Evolutionary conservation across 2,113 vertebrate species (phyloP).

Genomic region (Marcusenius ussheri): DNA sequence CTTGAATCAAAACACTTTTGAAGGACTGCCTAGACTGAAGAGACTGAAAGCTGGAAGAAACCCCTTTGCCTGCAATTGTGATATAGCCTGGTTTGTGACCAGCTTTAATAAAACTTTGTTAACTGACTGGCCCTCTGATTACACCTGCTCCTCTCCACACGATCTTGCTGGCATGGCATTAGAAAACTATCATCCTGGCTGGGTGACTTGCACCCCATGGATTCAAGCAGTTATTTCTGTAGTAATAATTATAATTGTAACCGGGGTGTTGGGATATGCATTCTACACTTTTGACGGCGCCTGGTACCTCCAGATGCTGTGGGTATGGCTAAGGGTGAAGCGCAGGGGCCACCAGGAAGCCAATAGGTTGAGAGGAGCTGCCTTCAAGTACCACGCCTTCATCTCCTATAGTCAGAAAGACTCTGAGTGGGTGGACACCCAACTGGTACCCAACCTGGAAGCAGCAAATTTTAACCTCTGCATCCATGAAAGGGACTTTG

Average conservation of each 20-base stretch:
- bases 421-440: slow-evolving; percentile 42
- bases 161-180: slow-evolving; percentile 3
- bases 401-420: slow-evolving; percentile 59
- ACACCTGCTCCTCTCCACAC: slow-evolving; percentile 40
- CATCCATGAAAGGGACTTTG: slow-evolving; percentile 56
- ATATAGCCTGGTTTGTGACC: slow-evolving; percentile 50
- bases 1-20: slow-evolving; percentile 32
- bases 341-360: slow-evolving; percentile 35
- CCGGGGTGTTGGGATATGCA: slow-evolving; percentile 20
- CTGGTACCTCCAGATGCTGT: slow-evolving; percentile 55
- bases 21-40: slow-evolving; percentile 32
- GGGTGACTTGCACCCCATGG: slow-evolving; percentile 22
- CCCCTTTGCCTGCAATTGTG: slow-evolving; percentile 50
- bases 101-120: slow-evolving; percentile 46
- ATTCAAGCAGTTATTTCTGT: slow-evolving; percentile 40
- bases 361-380: slow-evolving; percentile 28
- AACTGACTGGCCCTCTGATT: slow-evolving; percentile 48
- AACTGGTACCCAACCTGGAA: slow-evolving; percentile 47
- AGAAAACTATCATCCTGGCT: slow-evolving; percentile 13
- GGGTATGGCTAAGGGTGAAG: slow-evolving; percentile 56
- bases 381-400: slow-evolving; percentile 49
- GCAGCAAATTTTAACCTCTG: slow-evolving; percentile 44
- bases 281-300: slow-evolving; percentile 47
- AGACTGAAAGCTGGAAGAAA: slow-evolving; percentile 45
- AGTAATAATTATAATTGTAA: slow-evolving; percentile 18